Evolutionary conservation across 2,797 vertebrate species (phyloP).

Genomic region (Chromis chromis): DNA sequence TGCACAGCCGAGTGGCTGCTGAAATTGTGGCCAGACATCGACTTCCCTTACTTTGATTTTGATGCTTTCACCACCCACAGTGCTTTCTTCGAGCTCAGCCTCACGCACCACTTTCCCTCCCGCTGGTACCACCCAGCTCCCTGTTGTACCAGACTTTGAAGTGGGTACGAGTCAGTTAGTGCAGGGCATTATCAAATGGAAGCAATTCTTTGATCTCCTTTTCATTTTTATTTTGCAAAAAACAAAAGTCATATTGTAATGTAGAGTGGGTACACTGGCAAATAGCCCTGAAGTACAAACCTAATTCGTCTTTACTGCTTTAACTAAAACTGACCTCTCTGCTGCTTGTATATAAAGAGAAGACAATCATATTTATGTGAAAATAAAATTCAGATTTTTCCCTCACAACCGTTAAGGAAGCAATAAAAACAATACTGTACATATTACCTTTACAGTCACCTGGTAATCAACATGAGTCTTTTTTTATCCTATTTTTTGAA

Average conservation of each 20-base stretch:
- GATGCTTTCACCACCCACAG: conserved; percentile 50
- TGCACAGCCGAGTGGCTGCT: conserved; percentile 14
- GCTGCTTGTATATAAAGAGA: no score
- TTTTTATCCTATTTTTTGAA: no score
- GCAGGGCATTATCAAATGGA: conserved; percentile 29
- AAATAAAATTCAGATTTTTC: no score
- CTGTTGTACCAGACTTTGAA: conserved; percentile 49
- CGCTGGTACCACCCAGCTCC: conserved; percentile 17
- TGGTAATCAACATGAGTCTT: not conserved
- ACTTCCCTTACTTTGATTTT: conserved; percentile 58
- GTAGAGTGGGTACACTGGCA: not conserved
- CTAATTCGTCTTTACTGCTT: not conserved
- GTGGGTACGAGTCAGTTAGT: conserved; percentile 37
- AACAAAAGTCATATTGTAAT: conserved; percentile 14
- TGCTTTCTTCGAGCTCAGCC: conserved; percentile 29
- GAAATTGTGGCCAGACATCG: conserved; percentile 46
- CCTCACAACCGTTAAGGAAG: not conserved
- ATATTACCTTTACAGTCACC: not conserved
- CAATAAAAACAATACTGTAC: not conserved
- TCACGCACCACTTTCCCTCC: conserved; percentile 18
- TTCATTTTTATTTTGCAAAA: conserved; percentile 18
- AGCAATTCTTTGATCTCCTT: conserved; percentile 48
- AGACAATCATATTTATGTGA: no score
- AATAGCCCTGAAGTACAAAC: not conserved
- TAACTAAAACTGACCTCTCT: conserved; percentile 3